Conservation (phyloP, 2,113 vertebrate genomes). For the Rafetus swinhoei region DNA sequence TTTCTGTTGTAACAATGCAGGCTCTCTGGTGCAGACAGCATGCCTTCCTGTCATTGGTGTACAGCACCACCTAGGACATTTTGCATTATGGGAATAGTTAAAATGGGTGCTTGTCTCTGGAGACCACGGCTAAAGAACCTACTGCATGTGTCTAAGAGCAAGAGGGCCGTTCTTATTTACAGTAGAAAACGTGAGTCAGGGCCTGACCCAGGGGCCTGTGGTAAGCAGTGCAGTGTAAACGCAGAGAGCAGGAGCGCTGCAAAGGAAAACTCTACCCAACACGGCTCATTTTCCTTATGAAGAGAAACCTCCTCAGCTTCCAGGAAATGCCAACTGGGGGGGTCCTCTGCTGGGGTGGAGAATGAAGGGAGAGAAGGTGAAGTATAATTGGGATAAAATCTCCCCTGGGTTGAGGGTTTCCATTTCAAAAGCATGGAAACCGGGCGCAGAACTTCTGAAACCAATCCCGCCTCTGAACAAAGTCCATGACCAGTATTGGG, state of each 20-base stretch:
- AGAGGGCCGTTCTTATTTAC: not conserved
- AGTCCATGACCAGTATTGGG: not conserved
- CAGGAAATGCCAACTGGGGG: not conserved
- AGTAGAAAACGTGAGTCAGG: not conserved
- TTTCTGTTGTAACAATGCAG: accelerated
- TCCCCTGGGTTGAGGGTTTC: not conserved
- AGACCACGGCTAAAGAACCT: not conserved
- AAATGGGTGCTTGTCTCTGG: accelerated
- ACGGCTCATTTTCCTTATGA: not conserved
- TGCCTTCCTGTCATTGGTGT: accelerated
- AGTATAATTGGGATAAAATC: not conserved
- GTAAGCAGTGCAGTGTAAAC: accelerated
- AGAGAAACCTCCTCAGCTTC: not conserved
- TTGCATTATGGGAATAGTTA: accelerated
- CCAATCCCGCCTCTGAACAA: not conserved
- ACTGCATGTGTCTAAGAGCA: accelerated
- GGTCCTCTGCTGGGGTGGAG: not conserved
- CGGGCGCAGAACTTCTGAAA: not conserved
- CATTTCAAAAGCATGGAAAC: not conserved
- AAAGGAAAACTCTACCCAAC: not conserved
- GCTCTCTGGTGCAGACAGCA: not conserved
- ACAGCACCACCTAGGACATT: accelerated
- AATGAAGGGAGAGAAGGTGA: not conserved
- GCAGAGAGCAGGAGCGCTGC: accelerated
- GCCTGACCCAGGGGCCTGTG: not conserved